Base-by-base conservation (phyloP, 1,140 invertebrate species). In the Ladona fulva region DNA sequence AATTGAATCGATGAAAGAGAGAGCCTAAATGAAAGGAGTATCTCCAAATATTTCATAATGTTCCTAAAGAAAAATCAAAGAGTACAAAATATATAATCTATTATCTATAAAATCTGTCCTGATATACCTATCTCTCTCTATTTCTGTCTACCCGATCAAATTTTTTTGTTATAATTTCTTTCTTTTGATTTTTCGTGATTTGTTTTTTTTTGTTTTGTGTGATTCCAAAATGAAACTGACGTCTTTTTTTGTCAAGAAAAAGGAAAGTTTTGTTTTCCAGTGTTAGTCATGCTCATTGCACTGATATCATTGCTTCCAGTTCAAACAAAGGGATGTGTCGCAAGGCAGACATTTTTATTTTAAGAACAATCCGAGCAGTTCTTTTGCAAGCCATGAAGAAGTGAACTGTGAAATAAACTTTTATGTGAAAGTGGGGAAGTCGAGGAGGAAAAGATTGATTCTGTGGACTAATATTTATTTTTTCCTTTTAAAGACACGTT, bases 21-120 rank as follows among this genome's bases (percentile, higher is more conserved):
- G 52, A 66, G 52, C 52, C 29, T 66, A 66, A 6, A 66, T 66
- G 52, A 66, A 66, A 66, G 52, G 52, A 22, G 52, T 66, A 66
- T 6, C 52, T 66, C 52, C 1, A 66, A 66, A 66, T 66, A 66
- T 66, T 19, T 66, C 14, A 66, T 3, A 66, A 66, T 66, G 52
- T 66, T 66, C 52, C 52, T 66, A 66, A 66, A 66, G 52, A 66
- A 66, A 66, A 66, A 66, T 66, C 52, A 66, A 66, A 66, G 52
- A 66, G 52, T 66, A 66, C 52, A 66, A 66, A 66, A 66, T 66
- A 19, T 66, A 66, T 66, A 19, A 66, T 66, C 52, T 66, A 66
- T 37, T 66, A 66, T 66, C 52, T 66, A 66, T 66, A 22, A 66
- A 66, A 66, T 66, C 52, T 66, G 52, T 66, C 52, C 52, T 66